Conservation (phyloP, 2,888 invertebrate genomes). For the Drosophila borborema region DNA sequence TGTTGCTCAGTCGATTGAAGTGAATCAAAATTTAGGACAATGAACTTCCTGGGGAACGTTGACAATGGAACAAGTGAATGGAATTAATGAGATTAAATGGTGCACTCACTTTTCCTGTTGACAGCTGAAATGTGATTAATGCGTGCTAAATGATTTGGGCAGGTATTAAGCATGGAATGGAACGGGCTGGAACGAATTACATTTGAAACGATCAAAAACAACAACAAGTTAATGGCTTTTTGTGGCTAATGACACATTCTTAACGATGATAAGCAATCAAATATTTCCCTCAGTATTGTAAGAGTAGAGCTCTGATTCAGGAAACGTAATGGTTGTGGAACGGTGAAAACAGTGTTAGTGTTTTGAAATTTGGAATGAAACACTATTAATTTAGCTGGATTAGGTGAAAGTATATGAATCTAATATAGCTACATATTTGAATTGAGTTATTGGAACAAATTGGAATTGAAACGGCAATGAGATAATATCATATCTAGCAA, state of each 20-base stretch:
- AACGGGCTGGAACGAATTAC: background rate
- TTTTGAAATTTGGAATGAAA: too few relatives aligned
- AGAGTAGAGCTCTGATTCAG: background rate
- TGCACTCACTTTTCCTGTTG: background rate
- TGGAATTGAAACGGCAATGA: too few relatives aligned
- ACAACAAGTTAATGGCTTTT: background rate
- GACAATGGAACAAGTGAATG: constrained; percentile 24
- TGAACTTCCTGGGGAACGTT: constrained; percentile 39
- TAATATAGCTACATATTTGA: too few relatives aligned
- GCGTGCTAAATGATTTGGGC: background rate
- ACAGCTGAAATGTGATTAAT: constrained; percentile 10
- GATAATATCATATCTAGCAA: too few relatives aligned
- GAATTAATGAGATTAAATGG: constrained; percentile 12
- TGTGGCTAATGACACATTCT: background rate
- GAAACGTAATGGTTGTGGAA: background rate
- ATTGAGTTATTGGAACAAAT: too few relatives aligned
- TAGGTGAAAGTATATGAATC: too few relatives aligned
- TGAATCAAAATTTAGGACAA: constrained; percentile 31
- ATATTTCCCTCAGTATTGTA: background rate
- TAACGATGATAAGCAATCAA: background rate
- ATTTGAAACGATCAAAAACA: background rate
- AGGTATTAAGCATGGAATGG: background rate
- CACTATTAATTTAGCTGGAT: too few relatives aligned
- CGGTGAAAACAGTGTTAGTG: too few relatives aligned
- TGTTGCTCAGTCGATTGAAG: constrained; percentile 4